Evolutionary conservation across 2,797 vertebrate genomes (phyloP).

Genomic region (Phrynocephalus vlangalii): DNA sequence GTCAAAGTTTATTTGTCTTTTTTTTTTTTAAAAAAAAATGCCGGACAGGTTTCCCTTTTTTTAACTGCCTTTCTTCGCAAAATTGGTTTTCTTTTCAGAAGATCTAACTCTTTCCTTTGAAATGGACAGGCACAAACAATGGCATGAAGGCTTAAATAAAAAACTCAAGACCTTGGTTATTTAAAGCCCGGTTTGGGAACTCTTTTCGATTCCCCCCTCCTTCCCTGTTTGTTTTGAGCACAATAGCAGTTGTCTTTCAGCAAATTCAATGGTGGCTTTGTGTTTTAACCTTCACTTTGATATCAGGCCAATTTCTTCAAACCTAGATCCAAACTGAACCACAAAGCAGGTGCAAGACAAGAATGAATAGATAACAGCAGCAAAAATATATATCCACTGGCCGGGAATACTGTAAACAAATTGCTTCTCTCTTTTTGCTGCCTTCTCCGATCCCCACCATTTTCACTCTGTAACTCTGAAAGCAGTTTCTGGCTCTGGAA

Average conservation of each 20-base stretch:
- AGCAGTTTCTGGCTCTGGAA: slow-evolving; percentile 44
- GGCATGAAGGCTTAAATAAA: slow-evolving; percentile 31
- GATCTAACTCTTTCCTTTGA: slow-evolving; percentile 4
- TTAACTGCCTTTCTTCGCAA: slow-evolving; percentile 30
- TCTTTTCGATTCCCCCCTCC: slow-evolving; percentile 12
- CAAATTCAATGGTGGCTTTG: slow-evolving; percentile 28
- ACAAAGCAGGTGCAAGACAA: slow-evolving; percentile 20
- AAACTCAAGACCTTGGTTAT: slow-evolving; percentile 5
- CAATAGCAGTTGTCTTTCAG: slow-evolving; percentile 15
- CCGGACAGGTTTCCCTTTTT: slow-evolving; percentile 38
- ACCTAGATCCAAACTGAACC: slow-evolving; percentile 9
- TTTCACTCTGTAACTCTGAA: slow-evolving; percentile 35
- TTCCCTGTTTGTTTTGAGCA: slow-evolving; percentile 15
- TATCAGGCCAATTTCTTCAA: not conserved
- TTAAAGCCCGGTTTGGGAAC: slow-evolving; percentile 41
- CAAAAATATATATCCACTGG: slow-evolving; percentile 24
- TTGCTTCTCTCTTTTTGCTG: slow-evolving; percentile 21
- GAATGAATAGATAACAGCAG: slow-evolving; percentile 48
- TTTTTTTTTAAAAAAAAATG: not conserved
- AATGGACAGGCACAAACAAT: slow-evolving; percentile 24
- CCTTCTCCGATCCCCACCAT: not conserved
- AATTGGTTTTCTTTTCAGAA: slow-evolving; percentile 30
- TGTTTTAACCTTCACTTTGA: slow-evolving; percentile 18
- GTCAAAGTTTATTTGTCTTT: not conserved
- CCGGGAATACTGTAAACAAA: slow-evolving; percentile 27